These are phyloP conservation scores for Myiozetetes cayanensis DNA, from an alignment of 2,113 vertebrate species.

Conservation along the genomic window DNA sequence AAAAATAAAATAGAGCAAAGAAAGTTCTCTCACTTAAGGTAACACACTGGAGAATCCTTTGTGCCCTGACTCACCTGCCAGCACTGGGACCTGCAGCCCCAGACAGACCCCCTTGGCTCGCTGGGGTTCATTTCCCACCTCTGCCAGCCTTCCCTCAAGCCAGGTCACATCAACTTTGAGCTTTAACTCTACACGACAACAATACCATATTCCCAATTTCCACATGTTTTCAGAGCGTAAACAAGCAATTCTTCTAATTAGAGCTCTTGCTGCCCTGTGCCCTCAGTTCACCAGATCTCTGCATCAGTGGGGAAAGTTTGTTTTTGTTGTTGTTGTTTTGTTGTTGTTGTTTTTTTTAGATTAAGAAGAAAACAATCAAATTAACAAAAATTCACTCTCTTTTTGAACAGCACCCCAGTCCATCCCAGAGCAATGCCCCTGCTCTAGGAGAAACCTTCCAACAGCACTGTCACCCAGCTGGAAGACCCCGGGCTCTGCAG, in stretches of 20 bases:
- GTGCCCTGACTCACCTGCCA: background rate
- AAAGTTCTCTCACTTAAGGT: background rate
- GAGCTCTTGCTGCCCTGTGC: background rate
- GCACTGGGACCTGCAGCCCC: background rate
- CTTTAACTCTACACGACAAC: background rate
- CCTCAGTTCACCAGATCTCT: background rate
- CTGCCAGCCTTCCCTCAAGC: background rate
- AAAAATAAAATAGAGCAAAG: background rate
- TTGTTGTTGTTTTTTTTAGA: background rate
- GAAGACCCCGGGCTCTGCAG: background rate
- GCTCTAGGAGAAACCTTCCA: background rate
- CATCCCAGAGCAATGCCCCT: background rate
- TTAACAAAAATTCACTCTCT: background rate
- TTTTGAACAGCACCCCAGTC: background rate
- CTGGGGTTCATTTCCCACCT: background rate
- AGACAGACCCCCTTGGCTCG: background rate
- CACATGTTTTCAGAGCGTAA: background rate
- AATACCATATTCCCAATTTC: rapidly evolving
- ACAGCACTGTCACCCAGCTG: rapidly evolving
- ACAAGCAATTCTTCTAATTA: background rate
- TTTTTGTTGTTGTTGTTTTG: too few relatives aligned
- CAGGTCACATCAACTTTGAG: background rate
- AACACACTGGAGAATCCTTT: background rate
- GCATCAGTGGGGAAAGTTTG: background rate
- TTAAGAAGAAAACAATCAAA: background rate